Percentiles rank a stretch among this genome's conserved stretches.
Evolutionary conservation across 2,797 vertebrate species (phyloP).

Genomic region (Sebastes elongatus): DNA sequence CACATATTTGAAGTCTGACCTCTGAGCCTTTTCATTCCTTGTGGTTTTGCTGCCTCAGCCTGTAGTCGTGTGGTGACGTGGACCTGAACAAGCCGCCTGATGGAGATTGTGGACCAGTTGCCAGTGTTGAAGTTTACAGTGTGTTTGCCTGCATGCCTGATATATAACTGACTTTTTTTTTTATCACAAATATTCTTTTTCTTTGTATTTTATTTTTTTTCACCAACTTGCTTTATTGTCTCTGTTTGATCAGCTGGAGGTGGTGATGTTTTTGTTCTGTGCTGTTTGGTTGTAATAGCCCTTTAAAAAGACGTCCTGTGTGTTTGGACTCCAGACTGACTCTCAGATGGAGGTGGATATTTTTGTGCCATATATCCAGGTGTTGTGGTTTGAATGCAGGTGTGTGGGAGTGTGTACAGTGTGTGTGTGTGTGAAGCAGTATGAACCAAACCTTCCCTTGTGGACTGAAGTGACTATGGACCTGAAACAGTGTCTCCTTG

Average conservation of each 20-base stretch:
- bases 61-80: slow-evolving; percentile 69
- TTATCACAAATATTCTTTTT: slow-evolving; percentile 33
- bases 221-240: slow-evolving; percentile 16
- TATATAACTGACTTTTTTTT: slow-evolving; percentile 59
- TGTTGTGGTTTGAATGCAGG: slow-evolving; percentile 30
- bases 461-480: slow-evolving; percentile 43
- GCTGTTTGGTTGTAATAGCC: slow-evolving; percentile 13
- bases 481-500: slow-evolving; percentile 33
- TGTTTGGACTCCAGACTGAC: slow-evolving; percentile 7
- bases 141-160: slow-evolving; percentile 87
- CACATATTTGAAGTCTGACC: slow-evolving; percentile 33
- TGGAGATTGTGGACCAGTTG: slow-evolving; percentile 71
- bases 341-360: slow-evolving; percentile 20
- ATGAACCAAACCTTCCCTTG: slow-evolving; percentile 25
- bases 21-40: slow-evolving; percentile 66
- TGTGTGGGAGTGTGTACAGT: slow-evolving; percentile 4
- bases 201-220: slow-evolving; percentile 29
- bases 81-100: slow-evolving; percentile 64
- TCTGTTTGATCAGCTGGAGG: slow-evolving; percentile 6
- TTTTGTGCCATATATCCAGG: slow-evolving; percentile 52
- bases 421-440: neutral
- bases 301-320: slow-evolving; percentile 26
- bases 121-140: slow-evolving; percentile 76
- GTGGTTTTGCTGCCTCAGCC: slow-evolving; percentile 36
- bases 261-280: slow-evolving; percentile 21